Evolutionary conservation across 2,888 invertebrate species (phyloP).

Genomic region (Hirtodrosophila duncani): DNA sequence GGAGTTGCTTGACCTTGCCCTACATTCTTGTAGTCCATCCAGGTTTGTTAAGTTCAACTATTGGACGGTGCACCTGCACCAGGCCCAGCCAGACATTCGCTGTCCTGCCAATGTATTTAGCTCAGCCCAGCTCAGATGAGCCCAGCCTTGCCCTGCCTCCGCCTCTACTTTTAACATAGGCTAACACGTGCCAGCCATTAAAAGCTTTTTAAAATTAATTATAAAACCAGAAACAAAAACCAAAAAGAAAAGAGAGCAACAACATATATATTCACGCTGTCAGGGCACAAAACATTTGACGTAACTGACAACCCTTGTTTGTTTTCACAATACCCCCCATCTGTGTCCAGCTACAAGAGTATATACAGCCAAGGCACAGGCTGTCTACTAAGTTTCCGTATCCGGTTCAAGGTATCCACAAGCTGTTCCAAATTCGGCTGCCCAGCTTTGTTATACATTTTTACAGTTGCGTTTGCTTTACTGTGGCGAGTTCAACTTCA

Average conservation of each 20-base stretch:
- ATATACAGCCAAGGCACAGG: background rate
- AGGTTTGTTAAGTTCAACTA: no score
- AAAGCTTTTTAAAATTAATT: conserved; percentile 68
- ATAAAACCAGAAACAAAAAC: conserved; percentile 66
- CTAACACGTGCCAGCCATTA: conserved; percentile 62
- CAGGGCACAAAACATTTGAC: conserved; percentile 26
- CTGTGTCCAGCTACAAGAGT: background rate
- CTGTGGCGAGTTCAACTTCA: conserved; percentile 61
- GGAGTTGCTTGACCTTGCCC: no score
- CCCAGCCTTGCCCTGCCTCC: no score
- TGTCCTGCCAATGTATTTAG: no score
- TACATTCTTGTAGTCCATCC: no score
- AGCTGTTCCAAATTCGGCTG: background rate
- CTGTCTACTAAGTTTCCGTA: no score
- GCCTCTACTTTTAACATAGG: no score
- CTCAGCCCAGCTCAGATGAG: no score
- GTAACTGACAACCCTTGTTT: conserved; percentile 59
- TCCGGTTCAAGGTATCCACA: background rate
- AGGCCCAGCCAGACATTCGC: no score
- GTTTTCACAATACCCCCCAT: conserved; percentile 5
- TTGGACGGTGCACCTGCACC: no score
- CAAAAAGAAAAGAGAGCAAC: conserved; percentile 32
- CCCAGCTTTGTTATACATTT: conserved; percentile 1
- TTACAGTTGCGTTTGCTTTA: conserved; percentile 13
- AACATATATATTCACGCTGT: conserved; percentile 1